Percentiles rank a stretch among this genome's conserved stretches.
phyloP scores from a whole-genome alignment of 2,888 invertebrate species.

The Ophioninae sp. region DNA sequence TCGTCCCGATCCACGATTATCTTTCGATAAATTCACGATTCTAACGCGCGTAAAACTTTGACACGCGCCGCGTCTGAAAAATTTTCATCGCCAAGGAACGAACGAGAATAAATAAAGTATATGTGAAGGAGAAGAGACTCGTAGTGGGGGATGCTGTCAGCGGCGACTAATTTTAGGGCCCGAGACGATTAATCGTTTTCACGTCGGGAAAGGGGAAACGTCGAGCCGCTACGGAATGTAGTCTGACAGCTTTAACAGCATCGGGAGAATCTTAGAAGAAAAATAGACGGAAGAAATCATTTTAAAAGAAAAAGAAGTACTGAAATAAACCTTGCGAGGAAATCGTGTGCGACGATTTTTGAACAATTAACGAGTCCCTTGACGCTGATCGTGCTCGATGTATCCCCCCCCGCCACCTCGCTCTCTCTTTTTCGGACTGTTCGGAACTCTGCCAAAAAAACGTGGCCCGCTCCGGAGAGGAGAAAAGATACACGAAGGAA shows the following conservation, averaged over 20 bases:
- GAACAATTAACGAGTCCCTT: slow-evolving; percentile 27
- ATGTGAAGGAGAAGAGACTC: slow-evolving; percentile 12
- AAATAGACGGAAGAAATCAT: background rate
- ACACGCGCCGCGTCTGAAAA: background rate
- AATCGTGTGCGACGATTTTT: slow-evolving; percentile 7
- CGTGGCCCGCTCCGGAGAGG: background rate
- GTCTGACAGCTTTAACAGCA: slow-evolving; percentile 6
- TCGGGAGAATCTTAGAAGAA: slow-evolving; percentile 9
- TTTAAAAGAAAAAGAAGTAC: background rate
- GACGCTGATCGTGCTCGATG: background rate
- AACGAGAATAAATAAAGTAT: slow-evolving; percentile 38
- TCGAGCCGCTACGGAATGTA: background rate
- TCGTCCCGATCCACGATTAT: no score
- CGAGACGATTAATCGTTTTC: slow-evolving; percentile 44
- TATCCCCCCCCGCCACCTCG: background rate
- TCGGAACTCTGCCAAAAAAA: background rate
- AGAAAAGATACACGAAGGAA: background rate
- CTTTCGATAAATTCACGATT: slow-evolving; percentile 55
- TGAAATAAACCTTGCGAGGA: background rate
- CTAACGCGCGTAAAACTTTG: background rate
- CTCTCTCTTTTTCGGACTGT: background rate
- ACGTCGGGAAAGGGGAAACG: slow-evolving; percentile 17
- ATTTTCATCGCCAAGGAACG: slow-evolving; percentile 9
- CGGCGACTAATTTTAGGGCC: slow-evolving; percentile 57
- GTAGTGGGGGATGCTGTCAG: slow-evolving; percentile 15